Percentiles rank a stretch among this genome's conserved stretches.
These are phyloP conservation scores for Nemurella pictetii DNA, from an alignment of 2,888 invertebrate species.

Conservation along the genomic window DNA sequence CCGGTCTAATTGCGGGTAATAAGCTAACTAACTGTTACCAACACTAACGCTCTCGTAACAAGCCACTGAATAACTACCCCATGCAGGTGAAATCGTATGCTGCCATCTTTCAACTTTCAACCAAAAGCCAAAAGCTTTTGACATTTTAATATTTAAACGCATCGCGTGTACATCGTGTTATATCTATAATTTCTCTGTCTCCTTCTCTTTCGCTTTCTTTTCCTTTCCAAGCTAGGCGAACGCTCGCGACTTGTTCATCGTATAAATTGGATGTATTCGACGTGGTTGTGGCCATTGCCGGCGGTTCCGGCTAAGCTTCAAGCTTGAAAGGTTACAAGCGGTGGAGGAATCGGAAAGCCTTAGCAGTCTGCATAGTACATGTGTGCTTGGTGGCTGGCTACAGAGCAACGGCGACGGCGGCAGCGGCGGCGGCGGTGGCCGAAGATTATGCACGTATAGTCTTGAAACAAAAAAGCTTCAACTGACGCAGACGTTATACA, in stretches of 20 bases:
- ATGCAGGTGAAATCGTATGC: too few species aligned
- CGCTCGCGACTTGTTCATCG: not conserved
- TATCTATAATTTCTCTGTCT: too few species aligned
- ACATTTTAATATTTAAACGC: too few species aligned
- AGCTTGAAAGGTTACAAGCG: constrained; percentile 23
- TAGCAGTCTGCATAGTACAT: constrained; percentile 12
- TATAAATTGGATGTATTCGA: not conserved
- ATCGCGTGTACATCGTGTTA: too few species aligned
- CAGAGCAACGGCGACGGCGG: not conserved
- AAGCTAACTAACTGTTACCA: too few species aligned
- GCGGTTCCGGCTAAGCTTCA: constrained; percentile 20
- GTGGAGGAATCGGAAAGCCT: constrained; percentile 17
- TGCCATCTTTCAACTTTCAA: too few species aligned
- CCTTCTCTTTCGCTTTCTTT: too few species aligned
- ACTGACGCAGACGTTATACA: not conserved
- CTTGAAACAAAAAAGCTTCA: constrained; percentile 1
- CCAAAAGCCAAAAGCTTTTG: too few species aligned
- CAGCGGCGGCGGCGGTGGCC: not conserved
- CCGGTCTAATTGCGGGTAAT: too few species aligned
- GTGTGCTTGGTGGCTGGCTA: not conserved
- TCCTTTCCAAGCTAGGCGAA: too few species aligned
- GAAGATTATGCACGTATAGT: constrained; percentile 15
- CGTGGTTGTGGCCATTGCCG: not conserved
- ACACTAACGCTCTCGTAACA: too few species aligned
- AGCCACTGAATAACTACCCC: too few species aligned